Evolutionary conservation across 1,140 invertebrate genomes (phyloP), one percentile per base, ranked within the genome.

Genomic region (Drosophila bocki): DNA sequence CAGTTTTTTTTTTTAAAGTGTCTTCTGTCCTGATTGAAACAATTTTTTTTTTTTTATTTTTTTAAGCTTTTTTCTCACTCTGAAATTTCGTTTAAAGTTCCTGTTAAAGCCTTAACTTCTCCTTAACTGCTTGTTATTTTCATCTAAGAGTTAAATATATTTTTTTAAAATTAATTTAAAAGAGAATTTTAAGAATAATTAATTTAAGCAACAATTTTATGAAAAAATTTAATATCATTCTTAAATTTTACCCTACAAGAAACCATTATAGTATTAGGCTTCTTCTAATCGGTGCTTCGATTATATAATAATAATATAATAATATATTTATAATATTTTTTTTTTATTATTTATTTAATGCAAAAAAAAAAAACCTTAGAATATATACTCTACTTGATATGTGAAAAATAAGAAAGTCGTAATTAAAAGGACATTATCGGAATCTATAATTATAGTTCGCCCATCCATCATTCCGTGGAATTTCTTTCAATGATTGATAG

Each of bases 301-400:
- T 58, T 42, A 42, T 58, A 15, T 13, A 53, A 53, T 19, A 1
- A 19, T 19, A 19, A 19, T 19, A 19, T 41, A 22, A 22, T 17
- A 15, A 42, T n/a, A 19, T 58, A 42, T 44, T 41, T 58, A 41
- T 29, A 44, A 58, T n/a, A 4, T 11, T 33, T 44, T 13, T 13
- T 57, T 58, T 58, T 41, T 58, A 29, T n/a, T 58, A 58, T 42
- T 65, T 65, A 65, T 45, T 22, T 22, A 22, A 22, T 22, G 22
- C 22, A 26, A 26, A 26, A 3, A 26, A 26, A 26, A 26, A 26
- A 26, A 13, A 53, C 8, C 26, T 9, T 37, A 13, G 22, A 15
- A 53, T 53, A 19, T 54, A 33, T 35, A 37, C 50, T 53, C 32
- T 3, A 8, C 12, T 15, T 47, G 22, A 47, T 3, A 47, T 53